These are phyloP conservation scores for Lithophane leautieri DNA, from an alignment of 2,888 invertebrate genomes.

Conservation along the genomic window DNA sequence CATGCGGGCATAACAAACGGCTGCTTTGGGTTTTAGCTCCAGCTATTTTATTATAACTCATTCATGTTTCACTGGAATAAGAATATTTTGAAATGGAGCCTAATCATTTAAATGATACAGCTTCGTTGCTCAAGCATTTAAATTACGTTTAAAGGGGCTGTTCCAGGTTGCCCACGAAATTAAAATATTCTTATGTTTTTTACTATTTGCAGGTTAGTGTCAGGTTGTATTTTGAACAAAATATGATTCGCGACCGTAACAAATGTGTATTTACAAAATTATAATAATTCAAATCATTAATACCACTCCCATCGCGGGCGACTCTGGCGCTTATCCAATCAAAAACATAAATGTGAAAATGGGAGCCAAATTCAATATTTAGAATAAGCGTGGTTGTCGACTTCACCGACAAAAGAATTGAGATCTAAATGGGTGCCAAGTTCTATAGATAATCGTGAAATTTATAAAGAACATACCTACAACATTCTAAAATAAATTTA, in stretches of 20 bases:
- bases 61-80: conserved; percentile 11
- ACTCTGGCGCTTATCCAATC: too few relatives aligned
- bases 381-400: too few relatives aligned
- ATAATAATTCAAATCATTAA: not conserved
- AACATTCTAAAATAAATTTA: too few relatives aligned
- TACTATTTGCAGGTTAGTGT: not conserved
- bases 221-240: not conserved
- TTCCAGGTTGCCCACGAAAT: not conserved
- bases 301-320: not conserved
- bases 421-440: too few relatives aligned
- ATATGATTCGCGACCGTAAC: not conserved
- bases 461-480: too few relatives aligned
- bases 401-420: too few relatives aligned
- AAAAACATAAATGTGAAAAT: too few relatives aligned
- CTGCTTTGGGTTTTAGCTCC: conserved; percentile 25
- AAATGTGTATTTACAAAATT: not conserved
- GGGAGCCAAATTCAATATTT: too few relatives aligned
- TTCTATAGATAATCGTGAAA: too few relatives aligned
- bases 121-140: not conserved
- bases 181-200: not conserved
- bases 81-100: conserved; percentile 1
- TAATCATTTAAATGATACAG: not conserved
- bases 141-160: not conserved
- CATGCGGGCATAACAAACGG: conserved; percentile 39
- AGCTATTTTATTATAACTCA: conserved; percentile 37